Evolutionary conservation across 2,888 invertebrate species (phyloP), one percentile per base, ranked within the genome.

Genomic region (Aleiodes testaceus): DNA sequence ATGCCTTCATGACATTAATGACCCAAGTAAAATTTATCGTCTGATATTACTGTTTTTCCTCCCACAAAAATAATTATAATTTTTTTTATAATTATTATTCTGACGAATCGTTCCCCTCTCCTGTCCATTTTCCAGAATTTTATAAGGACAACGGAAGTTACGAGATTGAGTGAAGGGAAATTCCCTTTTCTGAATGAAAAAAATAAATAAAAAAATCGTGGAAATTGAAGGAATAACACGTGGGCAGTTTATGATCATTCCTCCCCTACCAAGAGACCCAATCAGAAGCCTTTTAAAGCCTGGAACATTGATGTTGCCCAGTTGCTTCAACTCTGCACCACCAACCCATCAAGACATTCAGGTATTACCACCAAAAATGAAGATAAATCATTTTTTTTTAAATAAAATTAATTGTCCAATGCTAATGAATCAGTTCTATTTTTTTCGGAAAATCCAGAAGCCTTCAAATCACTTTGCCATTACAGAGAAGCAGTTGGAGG

Each of bases 401-500:
- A n/a, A n/a, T n/a, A 26, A 26, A 11, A 36, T 2, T 9, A 36
- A 36, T 36, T 36, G 36, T 36, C 36, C 2, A 36, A 36, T 6
- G 36, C 9, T 2, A 36, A 36, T 36, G 9, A 36, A 9, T 7
- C 7, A 36, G 80, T 78, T 78, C 79, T 80, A 80, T 77, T 78
- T 36, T 36, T 36, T 36, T 36, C 11, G 7, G 7, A 69, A 72
- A 69, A 74, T 66, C 2, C 2, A 55, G 69, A 66, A 73, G 61
- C 42, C 68, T 66, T 20, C 55, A 52, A 42, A 26, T 66, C 47
- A 47, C 36, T 50, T 65, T 22, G 14, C 3, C 22, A 47, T 49
- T 59, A 42, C 59, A 59, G 59, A 59, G 42, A 59, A 59, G 42
- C 16, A 16, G 14, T 16, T 42, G 12, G 59, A 59, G 59, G 42